phyloP scores from a whole-genome alignment of 2,888 invertebrate species.

The Eupsilia transversa region DNA sequence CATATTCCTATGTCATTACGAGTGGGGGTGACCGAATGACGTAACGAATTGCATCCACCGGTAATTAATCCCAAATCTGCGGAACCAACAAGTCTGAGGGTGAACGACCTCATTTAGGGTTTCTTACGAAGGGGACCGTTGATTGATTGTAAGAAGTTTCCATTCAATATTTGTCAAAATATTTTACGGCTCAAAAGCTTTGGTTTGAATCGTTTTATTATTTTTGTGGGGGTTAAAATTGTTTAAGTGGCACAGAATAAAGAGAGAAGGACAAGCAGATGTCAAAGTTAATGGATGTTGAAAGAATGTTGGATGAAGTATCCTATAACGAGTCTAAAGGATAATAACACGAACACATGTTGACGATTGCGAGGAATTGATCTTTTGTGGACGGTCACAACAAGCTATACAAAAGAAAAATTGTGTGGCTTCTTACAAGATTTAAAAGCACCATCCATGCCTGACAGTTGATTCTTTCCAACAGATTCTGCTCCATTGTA shows the following conservation, averaged over 20 bases:
- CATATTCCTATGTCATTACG: conserved; percentile 41
- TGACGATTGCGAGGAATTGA: neutral
- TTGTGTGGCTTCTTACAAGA: neutral
- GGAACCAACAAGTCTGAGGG: conserved; percentile 76
- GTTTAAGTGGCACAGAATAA: neutral
- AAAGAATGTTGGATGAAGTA: conserved; percentile 4
- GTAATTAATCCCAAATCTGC: conserved; percentile 86
- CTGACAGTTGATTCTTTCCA: too few species aligned
- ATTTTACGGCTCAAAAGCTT: conserved; percentile 78
- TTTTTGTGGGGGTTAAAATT: conserved; percentile 22
- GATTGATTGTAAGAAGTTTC: conserved; percentile 82
- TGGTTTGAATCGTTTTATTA: conserved; percentile 61
- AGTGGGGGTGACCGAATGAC: conserved; percentile 62
- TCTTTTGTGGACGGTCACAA: neutral
- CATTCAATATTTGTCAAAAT: conserved; percentile 86
- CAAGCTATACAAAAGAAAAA: neutral
- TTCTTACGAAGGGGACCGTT: conserved; percentile 65
- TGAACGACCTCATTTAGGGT: conserved; percentile 82
- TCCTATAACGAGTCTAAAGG: neutral
- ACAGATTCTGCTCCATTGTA: neutral
- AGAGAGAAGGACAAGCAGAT: neutral
- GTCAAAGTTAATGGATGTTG: neutral
- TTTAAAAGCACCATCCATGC: too few species aligned
- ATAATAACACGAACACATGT: neutral
- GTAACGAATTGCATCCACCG: conserved; percentile 78